Evolutionary conservation across 2,797 vertebrate species (phyloP).

Genomic region (Sebastes baramenuke): DNA sequence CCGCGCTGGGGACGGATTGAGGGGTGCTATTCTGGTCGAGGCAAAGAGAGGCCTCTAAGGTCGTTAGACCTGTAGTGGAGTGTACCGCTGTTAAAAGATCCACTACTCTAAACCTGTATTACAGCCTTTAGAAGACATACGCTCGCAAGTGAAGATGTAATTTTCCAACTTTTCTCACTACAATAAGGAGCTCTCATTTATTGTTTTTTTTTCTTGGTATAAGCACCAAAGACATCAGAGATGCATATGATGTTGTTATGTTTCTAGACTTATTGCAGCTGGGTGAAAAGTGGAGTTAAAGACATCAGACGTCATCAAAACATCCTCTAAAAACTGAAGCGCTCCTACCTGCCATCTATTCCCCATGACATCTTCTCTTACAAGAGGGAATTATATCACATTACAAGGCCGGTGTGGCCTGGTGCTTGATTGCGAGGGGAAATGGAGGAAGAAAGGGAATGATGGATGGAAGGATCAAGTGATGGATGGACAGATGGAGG

Average conservation of each 20-base stretch:
- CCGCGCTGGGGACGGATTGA: conserved; percentile 26
- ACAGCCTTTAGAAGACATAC: conserved; percentile 13
- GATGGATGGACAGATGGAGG: conserved; percentile 60
- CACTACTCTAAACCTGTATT: conserved; percentile 10
- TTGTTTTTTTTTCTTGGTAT: conserved; percentile 22
- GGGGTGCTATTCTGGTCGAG: conserved; percentile 35
- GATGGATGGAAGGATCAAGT: conserved; percentile 59
- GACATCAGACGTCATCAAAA: conserved; percentile 58
- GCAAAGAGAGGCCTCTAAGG: conserved; percentile 47
- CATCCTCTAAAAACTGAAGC: conserved; percentile 33
- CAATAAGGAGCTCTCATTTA: conserved; percentile 8
- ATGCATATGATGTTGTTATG: conserved; percentile 63
- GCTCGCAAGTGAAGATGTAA: conserved; percentile 17
- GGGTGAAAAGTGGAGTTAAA: conserved; percentile 46
- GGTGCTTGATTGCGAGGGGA: conserved; percentile 52
- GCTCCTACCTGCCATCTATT: conserved; percentile 32
- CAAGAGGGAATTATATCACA: conserved; percentile 64
- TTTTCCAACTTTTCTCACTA: conserved; percentile 28
- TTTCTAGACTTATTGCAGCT: conserved; percentile 71
- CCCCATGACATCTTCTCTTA: conserved; percentile 39
- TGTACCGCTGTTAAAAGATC: conserved; percentile 8
- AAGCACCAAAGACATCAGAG: conserved; percentile 43
- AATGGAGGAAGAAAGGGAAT: conserved; percentile 39
- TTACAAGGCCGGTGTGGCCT: conserved; percentile 34
- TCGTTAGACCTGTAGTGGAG: conserved; percentile 34